These are phyloP conservation scores for Furcifer pardalis DNA, from an alignment of 2,797 vertebrate genomes.

Conservation along the genomic window DNA sequence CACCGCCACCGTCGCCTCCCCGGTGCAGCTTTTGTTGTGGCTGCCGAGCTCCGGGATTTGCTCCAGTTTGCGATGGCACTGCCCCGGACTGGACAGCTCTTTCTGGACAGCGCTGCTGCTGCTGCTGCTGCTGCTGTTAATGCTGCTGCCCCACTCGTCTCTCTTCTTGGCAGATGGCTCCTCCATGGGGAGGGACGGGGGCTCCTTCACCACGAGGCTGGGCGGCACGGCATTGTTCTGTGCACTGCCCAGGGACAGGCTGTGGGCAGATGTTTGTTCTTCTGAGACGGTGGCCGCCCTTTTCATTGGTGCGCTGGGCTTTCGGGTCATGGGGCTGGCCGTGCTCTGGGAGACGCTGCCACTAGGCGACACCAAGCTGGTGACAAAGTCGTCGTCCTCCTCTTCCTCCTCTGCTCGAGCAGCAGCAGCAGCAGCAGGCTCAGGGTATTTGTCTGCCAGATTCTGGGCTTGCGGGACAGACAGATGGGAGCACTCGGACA, in stretches of 20 bases:
- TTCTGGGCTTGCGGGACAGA: slow-evolving; percentile 86
- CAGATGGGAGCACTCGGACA: slow-evolving; percentile 94
- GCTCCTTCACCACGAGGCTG: slow-evolving; percentile 36
- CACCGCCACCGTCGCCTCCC: background rate
- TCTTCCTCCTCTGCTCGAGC: slow-evolving; percentile 65
- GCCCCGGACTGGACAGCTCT: slow-evolving; percentile 56
- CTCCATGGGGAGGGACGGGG: slow-evolving; percentile 30
- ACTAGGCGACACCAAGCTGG: slow-evolving; percentile 68
- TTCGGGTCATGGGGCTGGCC: slow-evolving; percentile 59
- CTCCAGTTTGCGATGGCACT: slow-evolving; percentile 75
- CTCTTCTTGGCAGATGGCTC: slow-evolving; percentile 59
- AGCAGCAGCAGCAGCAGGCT: slow-evolving; percentile 70
- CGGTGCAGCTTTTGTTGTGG: slow-evolving; percentile 55
- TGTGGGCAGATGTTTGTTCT: slow-evolving; percentile 77
- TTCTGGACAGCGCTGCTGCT: slow-evolving; percentile 36
- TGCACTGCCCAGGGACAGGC: background rate
- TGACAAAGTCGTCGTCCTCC: no score
- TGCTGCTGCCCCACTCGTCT: slow-evolving; percentile 44
- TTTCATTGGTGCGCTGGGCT: slow-evolving; percentile 74
- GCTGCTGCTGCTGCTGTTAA: no score
- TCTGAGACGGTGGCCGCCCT: slow-evolving; percentile 88
- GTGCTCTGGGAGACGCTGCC: slow-evolving; percentile 61
- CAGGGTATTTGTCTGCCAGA: slow-evolving; percentile 90
- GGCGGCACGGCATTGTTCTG: slow-evolving; percentile 46
- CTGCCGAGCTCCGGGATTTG: slow-evolving; percentile 71